Evolutionary conservation across 2,888 invertebrate genomes (phyloP), one percentile per base, ranked within the genome.

Genomic region (Choreutis nemorana): DNA sequence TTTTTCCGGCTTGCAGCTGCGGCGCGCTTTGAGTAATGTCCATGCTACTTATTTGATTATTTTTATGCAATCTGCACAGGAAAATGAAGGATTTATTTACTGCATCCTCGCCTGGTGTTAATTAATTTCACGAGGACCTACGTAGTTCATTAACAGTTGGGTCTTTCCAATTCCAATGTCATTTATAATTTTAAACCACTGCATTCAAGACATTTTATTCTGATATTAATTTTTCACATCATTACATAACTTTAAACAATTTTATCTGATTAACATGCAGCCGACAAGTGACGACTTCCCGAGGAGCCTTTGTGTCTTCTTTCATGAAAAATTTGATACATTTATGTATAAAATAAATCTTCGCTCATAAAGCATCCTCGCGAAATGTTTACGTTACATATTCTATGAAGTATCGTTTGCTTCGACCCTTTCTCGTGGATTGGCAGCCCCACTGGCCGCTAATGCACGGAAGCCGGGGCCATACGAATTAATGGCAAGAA

Each of bases 401-500:
- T 18, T 40, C 36, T 37, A 20, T 34, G 36, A 34, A 33, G 37
- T 44, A 43, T 46, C 41, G 45, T 42, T 41, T 40, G 37, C 36
- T 34, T 35, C 55, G 61, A 59, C 59, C 67, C 62, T 60, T 39
- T 53, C 61, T 55, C 41, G 46, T 45, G 55, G 68, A 72, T 72
- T 75, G 75, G 72, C 73, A 73, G 66, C 55, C 49, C 53, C 59
- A 57, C 56, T 63, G 61, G 51, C 66, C 73, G 63, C 75, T 78
- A 78, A 78, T 78, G 78, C 75, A 77, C 73, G 75, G 75, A 75
- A 78, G 75, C 65, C 58, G 66, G 61, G n/a, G 71, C 71, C 64
- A 72, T 61, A 66, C 67, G 77, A 75, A 78, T 78, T 77, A 78
- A 78, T 77, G 75, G 78, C 68, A 78, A 75, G 78, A 78, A 78